These are phyloP conservation scores for Perca schrenkii DNA, from an alignment of 2,113 vertebrate genomes.

Conservation along the genomic window DNA sequence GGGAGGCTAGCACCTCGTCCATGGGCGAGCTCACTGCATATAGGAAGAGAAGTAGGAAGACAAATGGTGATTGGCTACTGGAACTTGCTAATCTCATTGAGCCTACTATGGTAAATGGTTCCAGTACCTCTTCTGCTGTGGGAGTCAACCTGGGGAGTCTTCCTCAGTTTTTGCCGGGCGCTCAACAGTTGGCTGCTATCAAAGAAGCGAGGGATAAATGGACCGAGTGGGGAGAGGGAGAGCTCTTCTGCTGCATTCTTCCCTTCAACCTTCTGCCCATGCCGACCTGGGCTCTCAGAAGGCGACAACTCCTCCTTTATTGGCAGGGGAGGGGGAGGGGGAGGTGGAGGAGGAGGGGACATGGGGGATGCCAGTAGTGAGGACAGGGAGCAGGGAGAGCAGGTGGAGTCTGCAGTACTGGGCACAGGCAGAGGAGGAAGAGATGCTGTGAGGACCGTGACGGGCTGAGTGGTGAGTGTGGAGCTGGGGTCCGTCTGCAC, in stretches of 20 bases:
- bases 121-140: slow-evolving; percentile 90
- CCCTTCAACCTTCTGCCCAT: slow-evolving; percentile 77
- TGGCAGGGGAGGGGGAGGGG: slow-evolving; percentile 77
- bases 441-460: slow-evolving; percentile 74
- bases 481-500: slow-evolving; percentile 85
- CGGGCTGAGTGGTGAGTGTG: slow-evolving; percentile 83
- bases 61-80: slow-evolving; percentile 11
- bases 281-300: slow-evolving; percentile 68
- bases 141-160: slow-evolving; percentile 89
- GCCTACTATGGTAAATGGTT: not conserved
- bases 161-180: slow-evolving; percentile 93
- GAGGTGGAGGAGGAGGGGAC: slow-evolving; percentile 79
- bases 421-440: slow-evolving; percentile 74
- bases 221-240: slow-evolving; percentile 77
- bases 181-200: slow-evolving; percentile 95
- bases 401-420: slow-evolving; percentile 74
- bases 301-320: slow-evolving; percentile 71
- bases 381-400: slow-evolving; percentile 74
- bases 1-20: slow-evolving; percentile 98
- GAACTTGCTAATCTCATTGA: not conserved
- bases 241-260: slow-evolving; percentile 70
- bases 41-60: slow-evolving; percentile 30
- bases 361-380: slow-evolving; percentile 70
- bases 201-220: slow-evolving; percentile 90
- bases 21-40: slow-evolving; percentile 94